These are phyloP conservation scores for Pteropus rufus DNA, from an alignment of 2,797 vertebrate genomes.

Conservation along the genomic window DNA sequence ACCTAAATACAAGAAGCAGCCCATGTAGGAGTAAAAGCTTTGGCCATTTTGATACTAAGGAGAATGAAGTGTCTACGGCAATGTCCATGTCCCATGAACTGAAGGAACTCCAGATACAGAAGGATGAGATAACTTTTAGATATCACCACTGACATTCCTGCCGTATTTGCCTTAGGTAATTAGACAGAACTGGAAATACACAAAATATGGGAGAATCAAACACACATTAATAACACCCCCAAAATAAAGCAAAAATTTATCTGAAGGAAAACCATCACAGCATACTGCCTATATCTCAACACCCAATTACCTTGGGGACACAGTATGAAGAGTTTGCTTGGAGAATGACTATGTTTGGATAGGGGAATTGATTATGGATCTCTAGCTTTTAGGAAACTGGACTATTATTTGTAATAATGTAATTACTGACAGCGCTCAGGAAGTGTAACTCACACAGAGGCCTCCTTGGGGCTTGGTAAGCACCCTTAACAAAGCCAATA, in stretches of 20 bases:
- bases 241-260: background rate
- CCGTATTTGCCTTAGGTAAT: background rate
- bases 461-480: background rate
- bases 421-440: background rate
- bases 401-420: background rate
- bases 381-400: background rate
- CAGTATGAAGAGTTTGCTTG: background rate
- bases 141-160: background rate
- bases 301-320: background rate
- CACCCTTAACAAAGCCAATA: background rate
- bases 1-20: constrained; percentile 83
- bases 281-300: background rate
- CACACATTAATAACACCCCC: background rate
- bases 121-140: background rate
- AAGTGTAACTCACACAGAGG: background rate
- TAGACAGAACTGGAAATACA: background rate
- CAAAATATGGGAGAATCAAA: background rate
- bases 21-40: background rate
- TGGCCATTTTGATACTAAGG: background rate
- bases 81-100: background rate
- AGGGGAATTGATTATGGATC: background rate
- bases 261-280: background rate
- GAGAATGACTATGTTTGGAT: background rate
- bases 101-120: background rate
- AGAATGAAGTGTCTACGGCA: background rate